Percentiles rank a stretch among this genome's conserved stretches.
These are phyloP conservation scores for Acropora yongei DNA, from an alignment of 64 coral and sea anemone species.

Conservation along the genomic window DNA sequence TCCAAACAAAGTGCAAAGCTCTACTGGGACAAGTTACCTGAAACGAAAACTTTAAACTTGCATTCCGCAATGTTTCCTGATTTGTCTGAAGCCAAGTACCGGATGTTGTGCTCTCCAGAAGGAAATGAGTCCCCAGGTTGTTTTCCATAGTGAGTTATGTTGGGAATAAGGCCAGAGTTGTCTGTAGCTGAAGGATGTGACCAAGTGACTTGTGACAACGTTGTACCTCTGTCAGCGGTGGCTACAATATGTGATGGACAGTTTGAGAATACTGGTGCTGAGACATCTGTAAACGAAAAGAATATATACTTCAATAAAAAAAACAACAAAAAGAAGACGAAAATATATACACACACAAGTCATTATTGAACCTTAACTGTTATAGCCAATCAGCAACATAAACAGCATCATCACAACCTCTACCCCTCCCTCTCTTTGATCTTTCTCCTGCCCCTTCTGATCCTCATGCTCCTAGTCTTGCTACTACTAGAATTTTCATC, in stretches of 20 bases:
- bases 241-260: constrained; percentile 39
- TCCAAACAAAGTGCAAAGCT: too few species aligned
- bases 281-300: constrained; percentile 8
- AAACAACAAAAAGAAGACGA: too few species aligned
- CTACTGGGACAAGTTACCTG: constrained; percentile 16
- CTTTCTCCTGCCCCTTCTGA: too few species aligned
- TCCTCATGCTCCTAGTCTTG: too few species aligned
- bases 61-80: constrained; percentile 29
- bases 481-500: too few species aligned
- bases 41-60: constrained; percentile 23
- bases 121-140: constrained; percentile 18
- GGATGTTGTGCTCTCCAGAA: constrained; percentile 38
- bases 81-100: constrained; percentile 45
- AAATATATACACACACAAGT: too few species aligned
- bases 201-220: constrained; percentile 3
- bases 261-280: not conserved
- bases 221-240: constrained; percentile 24
- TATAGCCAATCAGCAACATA: too few species aligned
- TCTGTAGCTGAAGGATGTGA: constrained; percentile 20
- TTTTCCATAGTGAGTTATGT: constrained; percentile 34
- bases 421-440: too few species aligned
- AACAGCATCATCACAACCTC: too few species aligned
- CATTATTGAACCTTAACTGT: too few species aligned
- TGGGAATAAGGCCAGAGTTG: constrained; percentile 47
- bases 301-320: too few species aligned